Conservation (phyloP, 2,888 invertebrate species). For the Drosophila emarginata region DNA sequence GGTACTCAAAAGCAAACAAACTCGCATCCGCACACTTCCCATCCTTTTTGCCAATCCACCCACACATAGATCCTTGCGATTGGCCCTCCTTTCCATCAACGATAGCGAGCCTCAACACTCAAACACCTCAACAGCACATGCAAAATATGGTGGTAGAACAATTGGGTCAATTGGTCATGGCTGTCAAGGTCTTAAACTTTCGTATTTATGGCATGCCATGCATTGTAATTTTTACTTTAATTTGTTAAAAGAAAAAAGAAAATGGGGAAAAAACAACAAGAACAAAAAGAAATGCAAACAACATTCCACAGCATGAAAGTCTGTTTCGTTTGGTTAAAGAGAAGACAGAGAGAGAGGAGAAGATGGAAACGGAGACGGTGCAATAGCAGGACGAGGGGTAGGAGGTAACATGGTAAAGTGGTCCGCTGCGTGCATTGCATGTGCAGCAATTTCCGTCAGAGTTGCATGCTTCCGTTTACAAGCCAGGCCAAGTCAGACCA, state of each 20-base stretch:
- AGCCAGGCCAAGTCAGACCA: constrained; percentile 14
- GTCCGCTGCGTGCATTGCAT: constrained; percentile 63
- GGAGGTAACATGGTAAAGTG: constrained; percentile 24
- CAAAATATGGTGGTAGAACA: constrained; percentile 53
- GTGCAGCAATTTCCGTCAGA: constrained; percentile 66
- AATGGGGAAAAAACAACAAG: constrained; percentile 12
- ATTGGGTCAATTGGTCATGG: constrained; percentile 74
- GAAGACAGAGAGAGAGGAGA: not conserved
- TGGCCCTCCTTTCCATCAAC: not conserved
- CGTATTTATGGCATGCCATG: constrained; percentile 68
- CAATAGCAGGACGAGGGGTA: too few relatives aligned
- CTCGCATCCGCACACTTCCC: not conserved
- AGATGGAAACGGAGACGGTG: too few relatives aligned
- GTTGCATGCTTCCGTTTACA: constrained; percentile 70
- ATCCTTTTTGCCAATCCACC: not conserved
- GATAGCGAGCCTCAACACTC: constrained; percentile 15
- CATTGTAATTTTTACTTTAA: constrained; percentile 59
- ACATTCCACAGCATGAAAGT: constrained; percentile 31
- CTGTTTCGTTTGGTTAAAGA: constrained; percentile 22
- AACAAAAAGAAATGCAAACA: not conserved
- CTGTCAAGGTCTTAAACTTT: constrained; percentile 67
- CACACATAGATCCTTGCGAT: not conserved
- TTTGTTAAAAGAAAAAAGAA: constrained; percentile 47
- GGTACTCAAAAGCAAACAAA: constrained; percentile 12
- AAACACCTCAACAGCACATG: constrained; percentile 50